phyloP scores from a whole-genome alignment of 2,797 vertebrate species.

The Eulemur mongoz region DNA sequence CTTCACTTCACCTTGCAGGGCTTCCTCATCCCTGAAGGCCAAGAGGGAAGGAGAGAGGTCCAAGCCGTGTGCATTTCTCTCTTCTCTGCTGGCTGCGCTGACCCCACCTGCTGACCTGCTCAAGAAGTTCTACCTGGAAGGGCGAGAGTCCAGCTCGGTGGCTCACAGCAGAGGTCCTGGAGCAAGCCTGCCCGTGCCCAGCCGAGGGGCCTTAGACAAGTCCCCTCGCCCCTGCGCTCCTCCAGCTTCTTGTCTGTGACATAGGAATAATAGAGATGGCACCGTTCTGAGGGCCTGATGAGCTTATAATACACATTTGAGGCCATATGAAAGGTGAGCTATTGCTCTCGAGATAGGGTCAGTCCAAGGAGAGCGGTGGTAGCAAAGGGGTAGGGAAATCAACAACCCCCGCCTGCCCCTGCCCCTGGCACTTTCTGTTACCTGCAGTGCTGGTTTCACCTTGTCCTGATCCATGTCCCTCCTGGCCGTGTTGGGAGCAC shows the following conservation, averaged over 20 bases:
- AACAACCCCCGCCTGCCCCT: neutral
- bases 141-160: neutral
- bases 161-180: neutral
- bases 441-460: neutral
- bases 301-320: neutral
- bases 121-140: neutral
- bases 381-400: neutral
- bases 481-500: neutral
- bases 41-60: neutral
- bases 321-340: neutral
- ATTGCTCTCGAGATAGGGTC: neutral
- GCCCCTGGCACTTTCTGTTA: fast-evolving
- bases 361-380: neutral
- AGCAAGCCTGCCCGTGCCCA: neutral
- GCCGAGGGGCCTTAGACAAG: too few species aligned
- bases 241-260: neutral
- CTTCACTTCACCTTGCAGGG: neutral
- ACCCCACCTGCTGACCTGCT: neutral
- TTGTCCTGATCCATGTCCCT: too few species aligned
- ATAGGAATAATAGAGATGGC: neutral
- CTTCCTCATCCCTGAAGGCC: neutral
- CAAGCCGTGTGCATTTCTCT: neutral
- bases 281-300: too few species aligned
- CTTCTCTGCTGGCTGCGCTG: neutral
- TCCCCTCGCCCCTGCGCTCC: neutral